These are phyloP conservation scores for Papilio gigon DNA, from an alignment of 2,888 invertebrate species.

Conservation along the genomic window DNA sequence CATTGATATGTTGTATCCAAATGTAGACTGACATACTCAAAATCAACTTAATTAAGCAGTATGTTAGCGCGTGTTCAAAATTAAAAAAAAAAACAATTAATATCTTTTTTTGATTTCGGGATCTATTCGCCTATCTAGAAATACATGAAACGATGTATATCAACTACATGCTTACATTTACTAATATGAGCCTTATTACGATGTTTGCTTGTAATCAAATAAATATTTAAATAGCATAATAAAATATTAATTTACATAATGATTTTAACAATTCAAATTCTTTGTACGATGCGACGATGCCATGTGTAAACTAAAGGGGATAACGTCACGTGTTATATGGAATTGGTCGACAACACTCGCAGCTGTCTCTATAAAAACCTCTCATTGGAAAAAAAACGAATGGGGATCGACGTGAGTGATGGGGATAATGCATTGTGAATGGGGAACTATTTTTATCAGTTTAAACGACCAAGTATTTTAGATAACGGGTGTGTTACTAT, in stretches of 20 bases:
- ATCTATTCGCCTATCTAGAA: background rate
- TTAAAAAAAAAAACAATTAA: background rate
- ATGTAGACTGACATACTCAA: background rate
- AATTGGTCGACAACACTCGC: conserved; percentile 27
- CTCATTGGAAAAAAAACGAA: conserved; percentile 35
- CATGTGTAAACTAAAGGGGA: conserved; percentile 23
- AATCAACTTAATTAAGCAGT: background rate
- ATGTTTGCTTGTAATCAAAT: conserved; percentile 1
- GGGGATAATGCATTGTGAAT: conserved; percentile 33
- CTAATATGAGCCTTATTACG: too few species aligned
- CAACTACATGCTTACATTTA: too few species aligned
- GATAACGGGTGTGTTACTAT: background rate
- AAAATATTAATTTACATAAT: too few species aligned
- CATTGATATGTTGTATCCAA: background rate
- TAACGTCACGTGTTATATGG: conserved; percentile 37
- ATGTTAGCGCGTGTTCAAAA: background rate
- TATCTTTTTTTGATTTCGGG: background rate
- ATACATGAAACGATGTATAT: background rate
- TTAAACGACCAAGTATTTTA: conserved; percentile 9
- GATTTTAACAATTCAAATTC: conserved; percentile 3
- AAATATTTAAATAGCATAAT: background rate
- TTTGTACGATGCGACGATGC: conserved; percentile 10
- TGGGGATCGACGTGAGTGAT: conserved; percentile 36
- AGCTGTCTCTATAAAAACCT: conserved; percentile 37
- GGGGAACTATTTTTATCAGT: conserved; percentile 36